Percentiles rank a stretch among this genome's conserved stretches.
Evolutionary conservation across 2,113 vertebrate species (phyloP).

Genomic region (Sapajus apella): DNA sequence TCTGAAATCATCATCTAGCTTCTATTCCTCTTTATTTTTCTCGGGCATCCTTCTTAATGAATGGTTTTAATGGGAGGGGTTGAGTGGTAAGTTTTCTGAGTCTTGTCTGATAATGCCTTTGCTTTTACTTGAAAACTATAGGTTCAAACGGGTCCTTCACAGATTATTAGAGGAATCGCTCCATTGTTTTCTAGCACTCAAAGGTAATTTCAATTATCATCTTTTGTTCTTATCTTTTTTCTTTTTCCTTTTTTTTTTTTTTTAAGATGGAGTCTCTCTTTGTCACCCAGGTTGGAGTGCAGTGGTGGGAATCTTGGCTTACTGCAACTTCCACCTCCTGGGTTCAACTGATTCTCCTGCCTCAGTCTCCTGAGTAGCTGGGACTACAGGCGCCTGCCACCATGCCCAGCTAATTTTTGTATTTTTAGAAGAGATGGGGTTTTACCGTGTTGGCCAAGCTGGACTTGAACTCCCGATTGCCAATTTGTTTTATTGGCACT

Average conservation of each 20-base stretch:
- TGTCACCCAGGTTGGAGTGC: too few species aligned
- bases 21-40: background rate
- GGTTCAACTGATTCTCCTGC: too few species aligned
- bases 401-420: too few species aligned
- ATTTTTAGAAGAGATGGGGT: too few species aligned
- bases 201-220: background rate
- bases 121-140: background rate
- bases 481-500: background rate
- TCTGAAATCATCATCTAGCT: background rate
- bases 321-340: too few species aligned
- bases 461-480: background rate
- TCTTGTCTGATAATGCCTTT: background rate
- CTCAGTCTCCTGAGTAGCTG: too few species aligned
- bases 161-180: background rate
- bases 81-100: background rate
- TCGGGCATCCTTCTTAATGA: background rate
- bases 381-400: too few species aligned
- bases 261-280: too few species aligned
- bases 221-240: background rate
- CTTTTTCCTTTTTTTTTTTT: too few species aligned
- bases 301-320: too few species aligned
- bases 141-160: constrained; percentile 11
- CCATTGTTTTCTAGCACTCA: background rate
- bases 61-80: background rate
- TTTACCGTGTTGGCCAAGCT: too few species aligned